phyloP scores from a whole-genome alignment of 2,888 invertebrate species.

The Diplolepis rosae region DNA sequence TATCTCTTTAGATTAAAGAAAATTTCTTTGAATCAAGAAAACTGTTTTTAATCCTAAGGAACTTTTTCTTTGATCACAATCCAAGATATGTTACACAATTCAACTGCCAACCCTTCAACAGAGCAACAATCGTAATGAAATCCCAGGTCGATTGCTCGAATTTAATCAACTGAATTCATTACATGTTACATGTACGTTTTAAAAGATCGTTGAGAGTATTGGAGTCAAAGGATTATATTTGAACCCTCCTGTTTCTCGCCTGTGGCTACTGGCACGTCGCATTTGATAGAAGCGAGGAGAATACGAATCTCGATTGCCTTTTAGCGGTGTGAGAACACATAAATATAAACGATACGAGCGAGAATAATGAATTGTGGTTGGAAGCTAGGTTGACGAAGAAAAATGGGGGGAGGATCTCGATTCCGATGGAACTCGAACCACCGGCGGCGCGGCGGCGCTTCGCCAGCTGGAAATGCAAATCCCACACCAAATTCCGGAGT shows the following conservation, averaged over 20 bases:
- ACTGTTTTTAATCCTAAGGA: too few species aligned
- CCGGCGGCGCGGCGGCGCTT: background rate
- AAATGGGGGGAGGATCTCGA: constrained; percentile 45
- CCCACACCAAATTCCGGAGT: constrained; percentile 40
- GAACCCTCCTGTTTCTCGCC: background rate
- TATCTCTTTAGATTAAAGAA: too few species aligned
- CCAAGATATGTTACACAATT: too few species aligned
- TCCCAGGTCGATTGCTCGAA: background rate
- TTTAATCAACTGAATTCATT: background rate
- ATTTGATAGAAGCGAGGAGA: constrained; percentile 1
- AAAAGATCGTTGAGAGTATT: background rate
- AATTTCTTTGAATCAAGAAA: too few species aligned
- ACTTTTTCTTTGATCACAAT: too few species aligned
- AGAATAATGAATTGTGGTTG: constrained; percentile 36
- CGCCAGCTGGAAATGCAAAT: constrained; percentile 52
- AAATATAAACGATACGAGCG: constrained; percentile 32
- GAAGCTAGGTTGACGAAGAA: constrained; percentile 43
- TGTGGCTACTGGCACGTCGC: background rate
- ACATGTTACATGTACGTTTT: background rate
- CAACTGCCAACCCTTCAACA: background rate
- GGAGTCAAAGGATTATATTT: background rate
- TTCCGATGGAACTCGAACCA: constrained; percentile 43
- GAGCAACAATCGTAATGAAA: background rate
- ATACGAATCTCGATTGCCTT: constrained; percentile 27
- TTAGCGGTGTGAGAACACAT: constrained; percentile 29